Base-by-base conservation (phyloP, 2,797 vertebrate genomes). In the Microctenopoma lineatum region DNA sequence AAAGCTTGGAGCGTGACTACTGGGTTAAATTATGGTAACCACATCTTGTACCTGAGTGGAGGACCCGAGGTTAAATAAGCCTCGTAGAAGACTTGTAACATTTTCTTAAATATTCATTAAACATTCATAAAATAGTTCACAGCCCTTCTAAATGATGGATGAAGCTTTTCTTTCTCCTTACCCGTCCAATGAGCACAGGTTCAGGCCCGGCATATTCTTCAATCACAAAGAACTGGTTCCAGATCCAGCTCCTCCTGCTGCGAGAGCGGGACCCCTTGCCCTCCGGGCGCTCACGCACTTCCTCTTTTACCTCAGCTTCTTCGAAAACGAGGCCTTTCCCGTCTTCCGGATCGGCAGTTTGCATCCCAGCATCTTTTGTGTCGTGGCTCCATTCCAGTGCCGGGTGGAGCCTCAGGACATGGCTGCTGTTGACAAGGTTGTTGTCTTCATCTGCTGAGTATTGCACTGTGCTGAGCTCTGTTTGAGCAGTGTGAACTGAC, bases 161-260 rank as follows among this genome's bases (percentile, higher is more conserved):
- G 27, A 73, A 71, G 48, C 50, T 59, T 65, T 56, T 54, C 14
- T 72, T 55, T 75, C 29, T n/a, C 34, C 95, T 96, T 93, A 96
- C 96, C 95, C 96, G 93, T 85, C 96, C 96, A 29, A 97, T 97
- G 77, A 97, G 95, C 73, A 97, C 96, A 0, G 96, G 96, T 87
- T 97, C 96, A 2, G 96, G 96, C 11, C 96, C 96, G 0, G 95
- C 93, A 25, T 97, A 97, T 65, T 97, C 96, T 87, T 97, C 96
- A 3, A 97, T 97, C 80, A 97, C 96, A 73, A 97, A 97, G 87
- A 97, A 97, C 91, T 97, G 96, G 88, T 97, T 97, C 96, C 96
- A 97, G 83, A 97, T 96, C 96, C 96, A 97, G 87, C 96, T 97
- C 79, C 96, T 94, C 56, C 96, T 93, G 79, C 94, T 95, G 57